These are phyloP conservation scores for Uloborus plumipes DNA, from an alignment of 2,888 invertebrate genomes.

Conservation along the genomic window DNA sequence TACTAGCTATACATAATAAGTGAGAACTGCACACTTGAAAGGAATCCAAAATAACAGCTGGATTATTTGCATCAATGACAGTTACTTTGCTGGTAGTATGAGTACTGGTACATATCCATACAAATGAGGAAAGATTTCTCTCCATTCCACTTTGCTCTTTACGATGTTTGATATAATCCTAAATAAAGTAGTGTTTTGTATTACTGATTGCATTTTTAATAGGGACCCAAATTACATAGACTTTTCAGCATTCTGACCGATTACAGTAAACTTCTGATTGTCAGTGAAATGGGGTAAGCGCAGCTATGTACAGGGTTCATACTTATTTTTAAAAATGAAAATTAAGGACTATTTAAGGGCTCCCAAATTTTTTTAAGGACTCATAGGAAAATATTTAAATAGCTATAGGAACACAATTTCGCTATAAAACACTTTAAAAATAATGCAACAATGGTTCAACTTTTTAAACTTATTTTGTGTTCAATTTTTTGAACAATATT, in stretches of 20 bases:
- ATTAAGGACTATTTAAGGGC: no score
- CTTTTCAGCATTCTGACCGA: neutral
- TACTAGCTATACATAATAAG: slow-evolving; percentile 94
- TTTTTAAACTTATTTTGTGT: no score
- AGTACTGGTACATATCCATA: slow-evolving; percentile 97
- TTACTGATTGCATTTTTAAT: neutral
- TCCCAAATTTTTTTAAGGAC: no score
- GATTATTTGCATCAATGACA: slow-evolving; percentile 97
- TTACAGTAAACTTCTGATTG: neutral
- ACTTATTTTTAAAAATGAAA: no score
- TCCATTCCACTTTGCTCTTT: slow-evolving; percentile 48
- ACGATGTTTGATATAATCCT: slow-evolving; percentile 55
- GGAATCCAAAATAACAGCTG: slow-evolving; percentile 93
- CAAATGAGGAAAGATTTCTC: slow-evolving; percentile 77
- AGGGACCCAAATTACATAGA: neutral
- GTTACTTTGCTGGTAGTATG: slow-evolving; percentile 74
- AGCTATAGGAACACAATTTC: no score
- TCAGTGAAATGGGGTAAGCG: no score
- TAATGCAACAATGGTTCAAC: no score
- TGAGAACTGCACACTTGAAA: slow-evolving; percentile 90
- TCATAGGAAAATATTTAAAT: no score
- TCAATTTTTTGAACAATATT: no score
- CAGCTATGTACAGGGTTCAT: no score
- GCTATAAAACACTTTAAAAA: no score
- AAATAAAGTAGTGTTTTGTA: neutral